Evolutionary conservation across 2,797 vertebrate species (phyloP).

Genomic region (Morus bassanus): DNA sequence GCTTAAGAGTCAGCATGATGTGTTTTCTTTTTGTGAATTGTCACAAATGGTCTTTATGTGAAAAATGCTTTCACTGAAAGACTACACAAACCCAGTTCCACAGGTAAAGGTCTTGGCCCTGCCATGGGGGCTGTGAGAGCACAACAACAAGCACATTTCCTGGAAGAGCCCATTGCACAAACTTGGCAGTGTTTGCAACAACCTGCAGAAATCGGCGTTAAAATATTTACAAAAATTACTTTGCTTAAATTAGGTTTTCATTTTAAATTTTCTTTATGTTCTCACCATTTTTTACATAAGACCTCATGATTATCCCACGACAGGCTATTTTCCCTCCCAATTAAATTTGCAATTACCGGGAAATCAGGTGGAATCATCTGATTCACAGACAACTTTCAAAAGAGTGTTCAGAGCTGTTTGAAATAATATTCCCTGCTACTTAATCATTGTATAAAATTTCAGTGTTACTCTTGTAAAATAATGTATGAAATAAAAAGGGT

Average conservation of each 20-base stretch:
- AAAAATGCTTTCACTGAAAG: not conserved
- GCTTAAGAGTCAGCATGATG: not conserved
- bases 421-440: not conserved
- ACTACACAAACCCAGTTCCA: rapidly evolving
- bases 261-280: not conserved
- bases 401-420: not conserved
- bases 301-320: not conserved
- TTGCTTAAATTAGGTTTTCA: not conserved
- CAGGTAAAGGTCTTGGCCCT: not conserved
- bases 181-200: not conserved
- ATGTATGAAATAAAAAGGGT: not conserved
- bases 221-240: not conserved
- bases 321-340: not conserved
- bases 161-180: not conserved
- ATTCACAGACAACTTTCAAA: not conserved
- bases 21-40: not conserved
- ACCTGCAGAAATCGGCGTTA: not conserved
- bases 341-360: not conserved
- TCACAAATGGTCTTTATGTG: rapidly evolving
- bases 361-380: slow-evolving; percentile 17
- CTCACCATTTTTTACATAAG: not conserved
- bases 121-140: not conserved
- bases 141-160: not conserved
- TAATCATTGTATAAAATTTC: not conserved
- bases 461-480: not conserved